phyloP scores from a whole-genome alignment of 2,888 invertebrate genomes.

The Orchestes rusci region DNA sequence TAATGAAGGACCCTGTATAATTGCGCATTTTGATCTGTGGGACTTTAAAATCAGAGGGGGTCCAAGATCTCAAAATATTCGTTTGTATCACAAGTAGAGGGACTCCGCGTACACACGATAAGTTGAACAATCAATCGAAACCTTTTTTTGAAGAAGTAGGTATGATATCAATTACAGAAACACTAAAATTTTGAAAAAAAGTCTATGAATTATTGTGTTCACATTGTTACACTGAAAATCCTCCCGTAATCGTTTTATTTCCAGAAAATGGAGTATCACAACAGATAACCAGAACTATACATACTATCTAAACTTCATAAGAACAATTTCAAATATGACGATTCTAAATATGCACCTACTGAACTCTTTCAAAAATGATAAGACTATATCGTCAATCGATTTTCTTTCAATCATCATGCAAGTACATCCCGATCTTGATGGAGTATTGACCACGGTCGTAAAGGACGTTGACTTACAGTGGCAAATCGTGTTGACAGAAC shows the following conservation, averaged over 20 bases:
- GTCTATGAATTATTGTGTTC: too few relatives aligned
- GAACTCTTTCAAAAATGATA: constrained; percentile 42
- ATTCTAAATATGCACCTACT: constrained; percentile 42
- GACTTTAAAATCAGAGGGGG: too few relatives aligned
- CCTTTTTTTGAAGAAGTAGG: too few relatives aligned
- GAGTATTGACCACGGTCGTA: constrained; percentile 47
- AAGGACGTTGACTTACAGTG: constrained; percentile 39
- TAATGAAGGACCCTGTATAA: too few relatives aligned
- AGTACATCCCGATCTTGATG: constrained; percentile 45
- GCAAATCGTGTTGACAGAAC: constrained; percentile 56
- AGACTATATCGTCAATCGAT: constrained; percentile 42
- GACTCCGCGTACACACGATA: too few relatives aligned
- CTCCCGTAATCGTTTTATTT: not conserved
- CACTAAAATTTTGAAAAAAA: too few relatives aligned
- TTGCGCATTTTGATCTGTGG: too few relatives aligned
- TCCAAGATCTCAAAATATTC: too few relatives aligned
- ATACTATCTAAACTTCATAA: constrained; percentile 46
- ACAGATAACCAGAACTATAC: constrained; percentile 42
- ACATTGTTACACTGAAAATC: not conserved
- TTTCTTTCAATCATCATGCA: constrained; percentile 45
- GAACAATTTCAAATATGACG: constrained; percentile 45
- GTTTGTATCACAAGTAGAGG: too few relatives aligned
- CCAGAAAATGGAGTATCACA: constrained; percentile 44
- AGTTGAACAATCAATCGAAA: not conserved
- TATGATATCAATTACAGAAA: too few relatives aligned